phyloP scores from a whole-genome alignment of 2,113 vertebrate genomes.

The Poicephalus gulielmi region DNA sequence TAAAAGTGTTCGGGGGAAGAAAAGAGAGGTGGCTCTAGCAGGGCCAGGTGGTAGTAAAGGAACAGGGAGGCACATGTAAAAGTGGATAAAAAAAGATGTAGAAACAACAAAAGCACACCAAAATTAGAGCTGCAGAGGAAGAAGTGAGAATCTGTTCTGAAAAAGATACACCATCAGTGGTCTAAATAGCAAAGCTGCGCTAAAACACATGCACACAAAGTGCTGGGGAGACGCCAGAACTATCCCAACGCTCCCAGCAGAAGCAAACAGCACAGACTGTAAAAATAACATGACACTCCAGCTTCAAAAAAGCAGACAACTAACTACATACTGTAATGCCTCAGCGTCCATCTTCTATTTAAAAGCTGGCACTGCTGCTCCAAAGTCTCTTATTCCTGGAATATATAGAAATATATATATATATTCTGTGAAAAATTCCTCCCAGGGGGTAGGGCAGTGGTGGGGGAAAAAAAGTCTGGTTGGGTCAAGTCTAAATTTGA shows the following conservation, averaged over 20 bases:
- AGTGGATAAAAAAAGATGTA: neutral
- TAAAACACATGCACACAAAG: neutral
- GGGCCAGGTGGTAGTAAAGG: neutral
- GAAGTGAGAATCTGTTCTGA: neutral
- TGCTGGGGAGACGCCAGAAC: neutral
- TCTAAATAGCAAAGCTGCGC: neutral
- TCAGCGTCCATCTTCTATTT: neutral
- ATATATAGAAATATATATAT: neutral
- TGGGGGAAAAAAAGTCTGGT: neutral
- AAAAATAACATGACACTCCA: neutral
- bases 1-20: neutral
- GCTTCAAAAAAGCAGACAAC: neutral
- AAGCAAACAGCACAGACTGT: neutral
- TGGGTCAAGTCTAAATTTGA: neutral
- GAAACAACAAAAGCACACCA: neutral
- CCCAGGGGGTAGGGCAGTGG: rapidly evolving
- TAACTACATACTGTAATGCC: neutral
- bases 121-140: neutral
- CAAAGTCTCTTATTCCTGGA: neutral
- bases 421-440: neutral
- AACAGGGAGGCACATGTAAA: neutral
- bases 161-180: neutral
- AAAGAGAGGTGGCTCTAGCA: neutral
- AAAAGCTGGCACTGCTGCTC: neutral
- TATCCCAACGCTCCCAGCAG: neutral